Evolutionary conservation across 2,113 vertebrate species (phyloP), one percentile per base, ranked within the genome.

Genomic region (Trachemys scripta): DNA sequence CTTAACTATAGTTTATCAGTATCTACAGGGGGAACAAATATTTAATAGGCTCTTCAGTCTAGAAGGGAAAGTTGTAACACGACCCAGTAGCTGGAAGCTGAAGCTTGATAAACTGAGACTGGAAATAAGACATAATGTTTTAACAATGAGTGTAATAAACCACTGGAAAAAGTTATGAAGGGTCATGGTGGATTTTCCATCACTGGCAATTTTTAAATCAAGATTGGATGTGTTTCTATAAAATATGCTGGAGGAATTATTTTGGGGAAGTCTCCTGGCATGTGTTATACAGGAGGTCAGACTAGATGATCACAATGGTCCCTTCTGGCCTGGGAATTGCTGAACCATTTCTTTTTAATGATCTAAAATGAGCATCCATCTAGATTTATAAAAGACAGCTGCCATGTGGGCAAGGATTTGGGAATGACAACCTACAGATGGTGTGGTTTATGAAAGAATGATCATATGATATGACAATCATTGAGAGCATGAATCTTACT

Each of bases 381-480:
- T 94, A 90, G 38, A 51, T 82, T 93, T 86, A 92, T 76, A 10
- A 2, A 1, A 89, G 69, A 79, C 81, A 85, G 25, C 14, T 20
- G 25, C 84, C 54, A 80, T 88, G 85, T 89, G 95, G 87, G 51
- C 35, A 88, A 50, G 53, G 75, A 27, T 45, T 45, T 78, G 42
- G 25, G 45, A 51, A 88, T 80, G 19, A 80, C 93, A 94, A 80
- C 29, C 88, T 85, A 57, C 80, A 93, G 93, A 84, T 80, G 27
- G 2, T 51, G 42, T 92, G n/a, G 12, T 89, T 95, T 93, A 65
- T 95, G 81, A 91, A 85, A 84, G 92, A 90, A 57, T 91, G 7
- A 88, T 92, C 93, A 82, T n/a, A 88, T 91, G 92, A 84, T 11
- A 16, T 95, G 87, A 96, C 57, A 85, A 35, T 45, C 53, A 91